These are phyloP conservation scores for Apomyelois bistriatella DNA, from an alignment of 2,888 invertebrate genomes.

Conservation along the genomic window DNA sequence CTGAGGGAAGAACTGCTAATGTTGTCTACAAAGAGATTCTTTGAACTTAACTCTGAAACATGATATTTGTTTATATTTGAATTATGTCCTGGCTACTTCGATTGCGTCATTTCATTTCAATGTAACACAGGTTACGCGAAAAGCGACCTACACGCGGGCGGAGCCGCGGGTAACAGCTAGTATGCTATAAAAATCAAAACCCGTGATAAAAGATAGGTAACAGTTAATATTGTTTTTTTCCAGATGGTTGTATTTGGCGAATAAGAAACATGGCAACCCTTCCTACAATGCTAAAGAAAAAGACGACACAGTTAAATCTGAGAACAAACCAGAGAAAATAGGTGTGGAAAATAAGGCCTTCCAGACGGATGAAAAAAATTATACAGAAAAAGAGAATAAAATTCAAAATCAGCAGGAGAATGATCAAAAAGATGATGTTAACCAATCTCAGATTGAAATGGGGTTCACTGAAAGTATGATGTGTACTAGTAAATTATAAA, in stretches of 20 bases:
- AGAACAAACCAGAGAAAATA: conserved; percentile 36
- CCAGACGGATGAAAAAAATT: conserved; percentile 57
- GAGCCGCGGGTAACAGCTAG: too few relatives aligned
- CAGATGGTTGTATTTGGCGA: conserved; percentile 86
- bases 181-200: too few relatives aligned
- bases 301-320: conserved; percentile 32
- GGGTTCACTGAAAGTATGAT: conserved; percentile 65
- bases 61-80: too few relatives aligned
- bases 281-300: conserved; percentile 28
- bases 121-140: too few relatives aligned
- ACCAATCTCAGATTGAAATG: conserved; percentile 62
- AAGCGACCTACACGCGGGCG: too few relatives aligned
- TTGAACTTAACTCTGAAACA: too few relatives aligned
- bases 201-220: neutral
- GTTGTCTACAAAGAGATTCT: too few relatives aligned
- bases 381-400: conserved; percentile 30
- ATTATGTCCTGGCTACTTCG: too few relatives aligned
- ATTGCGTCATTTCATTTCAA: too few relatives aligned
- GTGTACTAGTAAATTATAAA: conserved; percentile 56
- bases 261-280: conserved; percentile 73
- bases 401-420: conserved; percentile 20
- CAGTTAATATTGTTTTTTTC: conserved; percentile 20
- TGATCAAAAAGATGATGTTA: conserved; percentile 36
- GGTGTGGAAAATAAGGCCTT: conserved; percentile 71
- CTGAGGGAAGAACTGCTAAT: too few relatives aligned